These are phyloP conservation scores for Balaenoptera acutorostrata DNA, from an alignment of 2,113 vertebrate genomes.

Conservation along the genomic window DNA sequence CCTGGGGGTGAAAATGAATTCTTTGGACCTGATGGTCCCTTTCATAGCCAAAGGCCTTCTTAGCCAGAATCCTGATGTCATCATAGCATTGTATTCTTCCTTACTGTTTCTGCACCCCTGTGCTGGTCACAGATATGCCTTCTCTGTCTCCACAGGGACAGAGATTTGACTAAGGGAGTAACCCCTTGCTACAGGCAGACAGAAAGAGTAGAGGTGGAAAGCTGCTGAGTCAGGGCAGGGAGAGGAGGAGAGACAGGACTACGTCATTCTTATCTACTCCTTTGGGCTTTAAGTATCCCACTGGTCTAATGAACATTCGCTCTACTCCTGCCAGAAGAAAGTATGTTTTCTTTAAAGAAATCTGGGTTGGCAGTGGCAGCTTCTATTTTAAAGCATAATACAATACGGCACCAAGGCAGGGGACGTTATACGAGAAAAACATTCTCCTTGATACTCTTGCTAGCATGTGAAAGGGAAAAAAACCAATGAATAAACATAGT, in stretches of 20 bases:
- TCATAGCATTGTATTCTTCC: neutral
- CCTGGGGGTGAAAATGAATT: neutral
- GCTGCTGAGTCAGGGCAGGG: neutral
- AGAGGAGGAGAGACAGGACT: neutral
- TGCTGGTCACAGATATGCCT: neutral
- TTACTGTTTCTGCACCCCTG: neutral
- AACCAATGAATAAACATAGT: neutral
- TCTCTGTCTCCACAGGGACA: neutral
- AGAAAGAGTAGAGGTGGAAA: no score
- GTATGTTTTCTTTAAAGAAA: neutral
- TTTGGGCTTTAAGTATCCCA: accelerated
- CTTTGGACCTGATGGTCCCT: neutral
- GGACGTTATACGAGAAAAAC: neutral
- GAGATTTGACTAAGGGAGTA: neutral
- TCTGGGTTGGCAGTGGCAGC: neutral
- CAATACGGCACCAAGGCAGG: neutral
- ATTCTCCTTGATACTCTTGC: neutral
- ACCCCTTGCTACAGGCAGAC: neutral
- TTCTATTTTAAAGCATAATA: neutral
- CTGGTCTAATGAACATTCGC: neutral
- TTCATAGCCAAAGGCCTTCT: neutral
- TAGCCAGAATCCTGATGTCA: neutral
- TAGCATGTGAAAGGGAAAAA: neutral
- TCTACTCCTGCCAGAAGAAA: neutral
- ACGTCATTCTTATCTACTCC: no score